Evolutionary conservation across 2,113 vertebrate genomes (phyloP).

Genomic region (Platichthys stellatus): DNA sequence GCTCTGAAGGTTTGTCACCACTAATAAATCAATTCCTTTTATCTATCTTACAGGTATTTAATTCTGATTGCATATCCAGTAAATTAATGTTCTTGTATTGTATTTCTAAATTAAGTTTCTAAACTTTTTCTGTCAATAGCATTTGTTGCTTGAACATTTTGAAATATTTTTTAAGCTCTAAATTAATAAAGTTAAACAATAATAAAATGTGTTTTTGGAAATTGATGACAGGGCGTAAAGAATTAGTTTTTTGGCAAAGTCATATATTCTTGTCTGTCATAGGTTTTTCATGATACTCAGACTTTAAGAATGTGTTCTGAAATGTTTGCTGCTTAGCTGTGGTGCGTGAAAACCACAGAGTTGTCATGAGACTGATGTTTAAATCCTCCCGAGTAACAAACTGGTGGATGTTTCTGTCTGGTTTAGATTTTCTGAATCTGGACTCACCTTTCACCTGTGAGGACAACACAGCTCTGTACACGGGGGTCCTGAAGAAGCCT

Average conservation of each 20-base stretch:
- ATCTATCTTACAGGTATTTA: background rate
- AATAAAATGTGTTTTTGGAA: background rate
- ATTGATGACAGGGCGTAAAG: background rate
- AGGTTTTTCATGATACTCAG: constrained; percentile 30
- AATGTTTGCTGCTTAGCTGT: constrained; percentile 13
- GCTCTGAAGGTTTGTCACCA: constrained; percentile 86
- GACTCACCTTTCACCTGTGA: constrained; percentile 86
- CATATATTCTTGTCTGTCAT: constrained; percentile 11
- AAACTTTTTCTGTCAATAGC: too few relatives aligned
- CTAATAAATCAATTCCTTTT: background rate
- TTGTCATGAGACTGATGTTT: constrained; percentile 29
- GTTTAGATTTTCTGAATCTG: constrained; percentile 83
- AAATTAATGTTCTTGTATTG: background rate
- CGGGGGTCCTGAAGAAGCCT: constrained; percentile 93
- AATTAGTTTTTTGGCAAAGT: background rate
- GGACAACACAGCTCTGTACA: constrained; percentile 90
- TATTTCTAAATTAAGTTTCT: too few relatives aligned
- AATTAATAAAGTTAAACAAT: background rate
- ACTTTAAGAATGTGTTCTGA: constrained; percentile 41
- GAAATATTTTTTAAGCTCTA: background rate
- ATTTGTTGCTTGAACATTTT: too few relatives aligned
- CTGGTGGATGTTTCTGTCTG: constrained; percentile 1
- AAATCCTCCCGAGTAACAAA: background rate
- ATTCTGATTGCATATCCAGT: background rate
- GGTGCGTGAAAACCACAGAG: constrained; percentile 31